Evolutionary conservation across 2,113 vertebrate genomes (phyloP).

Genomic region (Platycercus adscitus): DNA sequence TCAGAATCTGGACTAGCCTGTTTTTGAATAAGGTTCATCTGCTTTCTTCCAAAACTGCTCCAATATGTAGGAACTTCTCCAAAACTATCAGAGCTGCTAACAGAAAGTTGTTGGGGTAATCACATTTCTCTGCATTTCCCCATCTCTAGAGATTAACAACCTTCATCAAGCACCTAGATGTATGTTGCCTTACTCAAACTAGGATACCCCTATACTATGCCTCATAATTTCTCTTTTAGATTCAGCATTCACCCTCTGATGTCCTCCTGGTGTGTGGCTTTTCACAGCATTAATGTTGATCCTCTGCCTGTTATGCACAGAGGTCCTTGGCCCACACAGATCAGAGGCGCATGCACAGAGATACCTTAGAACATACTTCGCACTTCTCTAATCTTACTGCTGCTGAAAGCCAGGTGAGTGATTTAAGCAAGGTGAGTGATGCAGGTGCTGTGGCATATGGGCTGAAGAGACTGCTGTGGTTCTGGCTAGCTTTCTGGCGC

Average conservation of each 20-base stretch:
- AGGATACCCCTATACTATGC: neutral
- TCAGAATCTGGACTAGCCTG: neutral
- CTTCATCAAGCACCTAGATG: neutral
- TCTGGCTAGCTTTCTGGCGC: neutral
- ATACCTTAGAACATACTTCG: rapidly evolving
- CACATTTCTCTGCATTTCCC: neutral
- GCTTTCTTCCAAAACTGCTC: neutral
- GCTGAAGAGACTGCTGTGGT: neutral
- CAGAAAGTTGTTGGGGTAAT: neutral
- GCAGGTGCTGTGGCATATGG: neutral
- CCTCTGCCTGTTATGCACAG: neutral
- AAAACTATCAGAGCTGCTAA: neutral
- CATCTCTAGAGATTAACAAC: neutral
- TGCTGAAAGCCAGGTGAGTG: neutral
- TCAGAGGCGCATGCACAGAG: neutral
- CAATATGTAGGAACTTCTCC: neutral
- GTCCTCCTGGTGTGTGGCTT: neutral
- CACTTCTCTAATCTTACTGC: neutral
- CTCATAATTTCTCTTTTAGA: neutral
- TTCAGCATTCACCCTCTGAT: neutral
- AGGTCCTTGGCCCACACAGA: neutral
- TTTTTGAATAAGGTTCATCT: neutral
- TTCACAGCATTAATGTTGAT: neutral
- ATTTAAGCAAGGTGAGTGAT: neutral
- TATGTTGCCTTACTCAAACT: neutral